Evolutionary conservation across 2,797 vertebrate species (phyloP), one percentile per base, ranked within the genome.

Genomic region (Paguma larvata): DNA sequence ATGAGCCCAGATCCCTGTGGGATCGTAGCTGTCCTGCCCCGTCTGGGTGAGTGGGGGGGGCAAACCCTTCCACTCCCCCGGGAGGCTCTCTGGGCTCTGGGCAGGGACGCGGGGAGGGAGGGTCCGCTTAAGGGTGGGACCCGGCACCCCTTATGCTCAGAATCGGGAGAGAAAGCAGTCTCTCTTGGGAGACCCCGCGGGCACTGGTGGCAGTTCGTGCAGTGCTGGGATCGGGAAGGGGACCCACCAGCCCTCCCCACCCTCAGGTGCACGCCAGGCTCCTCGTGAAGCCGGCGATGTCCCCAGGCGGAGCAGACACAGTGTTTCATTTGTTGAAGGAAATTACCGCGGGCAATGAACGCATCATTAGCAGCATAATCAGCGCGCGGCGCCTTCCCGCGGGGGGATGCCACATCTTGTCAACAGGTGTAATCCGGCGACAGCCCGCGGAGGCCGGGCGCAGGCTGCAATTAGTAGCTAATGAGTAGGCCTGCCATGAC

Each of bases 341-440:
- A 97, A 84, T 56, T 16, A 15, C 87, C 1, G 21, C 4, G 3
- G 84, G 56, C 79, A 5, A 18, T 78, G 83, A 67, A 89, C 1
- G 0, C 85, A 34, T 95, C 73, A 93, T 96, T 94, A 97, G 92
- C 6, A 0, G 85, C 34, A 0, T 91, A 84, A 97, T 91, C 90
- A 68, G n/a, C 46, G 1, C 30, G 0, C 0, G 0, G 38, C 7
- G n/a, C 34, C 80, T 30, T 95, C 93, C 97, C 96, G 2, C 38
- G 0, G 94, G 92, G 93, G 65, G 79, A 0, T n/a, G 0, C 80
- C 86, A 94, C 97, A 65, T 65, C 96, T 97, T 98, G 98, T 97
- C 95, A 98, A 97, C 98, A 98, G 97, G 98, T 97, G 98, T 96
- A 46, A 67, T 53, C n/a, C 32, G 18, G 85, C 77, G 44, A 9